Evolutionary conservation across 2,797 vertebrate species (phyloP).

Genomic region (Anguilla obscura): DNA sequence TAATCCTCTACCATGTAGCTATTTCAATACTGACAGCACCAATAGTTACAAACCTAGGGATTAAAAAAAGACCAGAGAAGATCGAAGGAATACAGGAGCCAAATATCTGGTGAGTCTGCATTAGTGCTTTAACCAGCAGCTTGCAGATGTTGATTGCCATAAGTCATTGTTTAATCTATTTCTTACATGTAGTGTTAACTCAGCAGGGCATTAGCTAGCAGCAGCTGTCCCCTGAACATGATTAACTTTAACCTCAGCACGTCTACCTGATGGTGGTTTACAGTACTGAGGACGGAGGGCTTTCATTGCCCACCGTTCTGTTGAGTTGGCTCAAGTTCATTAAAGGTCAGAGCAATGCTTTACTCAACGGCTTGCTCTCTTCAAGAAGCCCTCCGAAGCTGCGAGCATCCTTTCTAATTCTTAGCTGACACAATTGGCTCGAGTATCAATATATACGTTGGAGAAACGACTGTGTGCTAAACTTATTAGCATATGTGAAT

Average conservation of each 20-base stretch:
- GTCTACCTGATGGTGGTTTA: neutral
- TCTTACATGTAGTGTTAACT: neutral
- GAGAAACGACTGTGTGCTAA: neutral
- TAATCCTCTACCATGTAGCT: too few species aligned
- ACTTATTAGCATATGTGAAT: neutral
- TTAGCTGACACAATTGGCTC: neutral
- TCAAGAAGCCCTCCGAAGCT: neutral
- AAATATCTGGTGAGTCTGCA: neutral
- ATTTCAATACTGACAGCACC: too few species aligned
- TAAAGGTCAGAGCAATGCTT: neutral
- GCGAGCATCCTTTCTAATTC: neutral
- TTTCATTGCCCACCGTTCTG: neutral
- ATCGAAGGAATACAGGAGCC: neutral
- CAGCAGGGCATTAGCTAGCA: neutral
- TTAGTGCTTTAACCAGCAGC: neutral
- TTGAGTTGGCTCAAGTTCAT: neutral
- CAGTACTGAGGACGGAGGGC: neutral
- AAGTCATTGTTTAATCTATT: neutral
- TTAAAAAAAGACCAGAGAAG: neutral
- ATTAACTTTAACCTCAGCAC: neutral
- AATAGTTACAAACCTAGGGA: too few species aligned
- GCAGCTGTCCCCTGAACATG: neutral
- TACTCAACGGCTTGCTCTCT: neutral
- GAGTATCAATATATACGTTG: neutral
- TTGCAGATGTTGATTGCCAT: neutral